A percentile compares a stretch with the other conserved stretches of the same genome.
Conservation (phyloP, 2,888 invertebrate genomes). For the Troides aeacus region DNA sequence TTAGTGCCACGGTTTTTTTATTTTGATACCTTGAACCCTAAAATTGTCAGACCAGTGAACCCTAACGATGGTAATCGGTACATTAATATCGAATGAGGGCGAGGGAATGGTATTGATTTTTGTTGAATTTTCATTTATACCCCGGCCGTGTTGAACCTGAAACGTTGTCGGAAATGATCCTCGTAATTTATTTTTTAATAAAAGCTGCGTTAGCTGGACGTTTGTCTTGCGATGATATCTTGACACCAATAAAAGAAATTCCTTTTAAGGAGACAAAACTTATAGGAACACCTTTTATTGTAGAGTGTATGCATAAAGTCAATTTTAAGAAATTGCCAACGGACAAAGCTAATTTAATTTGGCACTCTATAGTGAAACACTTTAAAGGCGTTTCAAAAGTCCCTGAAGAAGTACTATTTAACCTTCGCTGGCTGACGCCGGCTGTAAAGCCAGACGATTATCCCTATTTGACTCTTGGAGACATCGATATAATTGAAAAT, state of each 20-base stretch:
- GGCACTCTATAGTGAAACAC: constrained; percentile 54
- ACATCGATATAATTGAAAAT: constrained; percentile 76
- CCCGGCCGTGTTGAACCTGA: not conserved
- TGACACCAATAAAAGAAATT: constrained; percentile 44
- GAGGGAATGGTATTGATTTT: too few relatives aligned
- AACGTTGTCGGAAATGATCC: not conserved
- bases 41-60: not conserved
- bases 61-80: not conserved
- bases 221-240: constrained; percentile 53
- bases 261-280: constrained; percentile 46
- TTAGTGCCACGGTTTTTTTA: not conserved
- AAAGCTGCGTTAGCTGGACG: constrained; percentile 27
- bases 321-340: constrained; percentile 50
- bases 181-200: constrained; percentile 7
- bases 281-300: constrained; percentile 52
- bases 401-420: constrained; percentile 62
- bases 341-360: constrained; percentile 58
- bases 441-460: constrained; percentile 74
- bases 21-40: too few relatives aligned
- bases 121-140: constrained; percentile 4
- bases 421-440: constrained; percentile 69
- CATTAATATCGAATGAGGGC: constrained; percentile 7
- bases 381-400: constrained; percentile 59
- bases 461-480: constrained; percentile 71
- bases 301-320: constrained; percentile 59